Evolutionary conservation across 1,140 invertebrate species (phyloP).

Genomic region (Halesus radiatus): DNA sequence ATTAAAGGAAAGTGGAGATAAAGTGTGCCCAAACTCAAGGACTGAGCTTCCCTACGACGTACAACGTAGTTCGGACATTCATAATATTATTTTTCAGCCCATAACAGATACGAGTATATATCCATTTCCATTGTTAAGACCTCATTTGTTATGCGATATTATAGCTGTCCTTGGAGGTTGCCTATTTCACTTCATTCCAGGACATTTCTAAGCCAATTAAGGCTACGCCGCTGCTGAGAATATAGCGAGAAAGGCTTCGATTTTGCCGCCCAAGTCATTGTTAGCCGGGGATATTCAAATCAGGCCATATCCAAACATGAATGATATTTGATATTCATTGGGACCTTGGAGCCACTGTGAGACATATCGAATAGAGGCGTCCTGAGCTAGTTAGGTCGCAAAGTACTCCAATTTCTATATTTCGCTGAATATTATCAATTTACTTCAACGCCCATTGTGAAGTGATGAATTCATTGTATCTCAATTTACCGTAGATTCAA

Average conservation of each 20-base stretch:
- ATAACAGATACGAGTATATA: background rate
- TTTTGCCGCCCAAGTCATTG: background rate
- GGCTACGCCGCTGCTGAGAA: background rate
- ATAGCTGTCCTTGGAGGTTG: background rate
- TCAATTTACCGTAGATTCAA: too few relatives aligned
- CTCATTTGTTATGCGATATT: conserved; percentile 8
- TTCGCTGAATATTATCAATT: too few relatives aligned
- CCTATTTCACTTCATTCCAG: background rate
- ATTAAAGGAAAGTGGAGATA: too few relatives aligned
- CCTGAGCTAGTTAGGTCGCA: too few relatives aligned
- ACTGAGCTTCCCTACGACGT: too few relatives aligned
- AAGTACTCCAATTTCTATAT: too few relatives aligned
- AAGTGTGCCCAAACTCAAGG: too few relatives aligned
- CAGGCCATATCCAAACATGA: background rate
- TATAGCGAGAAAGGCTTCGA: background rate
- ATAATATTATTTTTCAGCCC: background rate
- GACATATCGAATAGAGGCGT: too few relatives aligned
- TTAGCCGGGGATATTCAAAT: background rate
- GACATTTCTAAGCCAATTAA: conserved; percentile 18
- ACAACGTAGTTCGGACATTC: too few relatives aligned
- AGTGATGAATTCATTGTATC: too few relatives aligned
- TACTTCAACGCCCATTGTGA: too few relatives aligned
- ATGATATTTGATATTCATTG: conserved; percentile 5
- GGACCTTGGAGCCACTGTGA: background rate
- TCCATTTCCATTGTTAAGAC: background rate